A percentile compares a stretch with the other conserved stretches of the same genome.
These are phyloP conservation scores for Eucera pruinosa DNA, from an alignment of 2,888 invertebrate genomes.

Conservation along the genomic window DNA sequence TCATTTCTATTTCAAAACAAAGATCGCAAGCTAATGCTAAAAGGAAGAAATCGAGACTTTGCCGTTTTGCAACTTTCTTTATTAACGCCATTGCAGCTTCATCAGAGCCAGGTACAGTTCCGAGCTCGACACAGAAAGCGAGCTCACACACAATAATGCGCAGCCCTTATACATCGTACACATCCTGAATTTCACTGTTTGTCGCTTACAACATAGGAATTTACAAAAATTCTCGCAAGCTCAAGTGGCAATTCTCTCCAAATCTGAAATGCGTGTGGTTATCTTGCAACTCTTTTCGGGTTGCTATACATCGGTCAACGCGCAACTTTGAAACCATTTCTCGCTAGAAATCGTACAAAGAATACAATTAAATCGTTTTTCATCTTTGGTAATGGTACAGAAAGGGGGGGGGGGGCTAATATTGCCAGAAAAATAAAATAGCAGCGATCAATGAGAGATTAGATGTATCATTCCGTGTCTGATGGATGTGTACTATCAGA, in stretches of 20 bases:
- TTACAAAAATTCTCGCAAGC: constrained; percentile 61
- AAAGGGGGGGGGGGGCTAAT: constrained; percentile 10
- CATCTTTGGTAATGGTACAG: constrained; percentile 76
- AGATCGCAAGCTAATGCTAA: not conserved
- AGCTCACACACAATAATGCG: constrained; percentile 65
- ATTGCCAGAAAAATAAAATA: constrained; percentile 66
- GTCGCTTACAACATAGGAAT: constrained; percentile 48
- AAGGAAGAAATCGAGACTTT: not conserved
- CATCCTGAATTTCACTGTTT: constrained; percentile 44
- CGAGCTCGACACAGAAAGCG: constrained; percentile 76
- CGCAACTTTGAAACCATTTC: constrained; percentile 37
- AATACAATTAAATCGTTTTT: constrained; percentile 67
- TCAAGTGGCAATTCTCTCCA: constrained; percentile 2
- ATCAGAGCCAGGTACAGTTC: constrained; percentile 79
- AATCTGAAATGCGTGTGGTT: constrained; percentile 22
- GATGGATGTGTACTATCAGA: constrained; percentile 22
- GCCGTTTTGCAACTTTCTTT: constrained; percentile 69
- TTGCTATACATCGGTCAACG: constrained; percentile 27
- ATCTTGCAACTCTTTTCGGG: constrained; percentile 9
- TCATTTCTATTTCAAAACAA: not conserved
- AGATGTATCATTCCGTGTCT: constrained; percentile 6
- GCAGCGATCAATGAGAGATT: constrained; percentile 48
- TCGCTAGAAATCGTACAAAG: constrained; percentile 73
- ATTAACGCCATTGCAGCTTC: constrained; percentile 77
- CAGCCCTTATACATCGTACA: constrained; percentile 61